A percentile compares a stretch with the other conserved stretches of the same genome.
Conservation (phyloP, 2,888 invertebrate genomes). For the Polyommatus icarus region DNA sequence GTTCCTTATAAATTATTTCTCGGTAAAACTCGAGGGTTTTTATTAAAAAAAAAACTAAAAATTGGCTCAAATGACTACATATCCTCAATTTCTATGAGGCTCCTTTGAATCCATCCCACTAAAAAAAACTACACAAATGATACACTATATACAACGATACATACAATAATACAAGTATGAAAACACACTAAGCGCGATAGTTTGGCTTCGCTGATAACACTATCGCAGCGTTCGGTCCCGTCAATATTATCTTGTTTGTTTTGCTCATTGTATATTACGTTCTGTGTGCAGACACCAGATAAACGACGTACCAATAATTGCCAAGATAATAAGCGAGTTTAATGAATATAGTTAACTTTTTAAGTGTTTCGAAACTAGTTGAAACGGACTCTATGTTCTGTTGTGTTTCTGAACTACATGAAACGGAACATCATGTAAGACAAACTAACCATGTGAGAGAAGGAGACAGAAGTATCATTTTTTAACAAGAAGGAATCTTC, state of each 20-base stretch:
- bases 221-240: slow-evolving; percentile 69
- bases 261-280: slow-evolving; percentile 38
- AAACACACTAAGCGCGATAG: neutral
- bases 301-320: slow-evolving; percentile 14
- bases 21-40: too few relatives aligned
- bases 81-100: neutral
- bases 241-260: slow-evolving; percentile 69
- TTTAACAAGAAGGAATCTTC: neutral
- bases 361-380: neutral
- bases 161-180: slow-evolving; percentile 1
- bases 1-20: too few relatives aligned
- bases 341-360: neutral
- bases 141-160: neutral
- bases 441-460: neutral
- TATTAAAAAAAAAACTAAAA: too few relatives aligned
- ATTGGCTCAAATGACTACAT: neutral
- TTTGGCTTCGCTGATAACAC: slow-evolving; percentile 57
- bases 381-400: too few relatives aligned
- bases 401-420: too few relatives aligned
- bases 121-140: neutral
- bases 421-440: too few relatives aligned
- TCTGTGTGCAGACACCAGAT: slow-evolving; percentile 13
- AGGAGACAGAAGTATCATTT: neutral
- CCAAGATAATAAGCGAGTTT: slow-evolving; percentile 1
- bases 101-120: neutral